Percentiles rank a stretch among this genome's conserved stretches.
phyloP scores from a whole-genome alignment of 2,113 vertebrate genomes.

The Actenoides lindsayi region DNA sequence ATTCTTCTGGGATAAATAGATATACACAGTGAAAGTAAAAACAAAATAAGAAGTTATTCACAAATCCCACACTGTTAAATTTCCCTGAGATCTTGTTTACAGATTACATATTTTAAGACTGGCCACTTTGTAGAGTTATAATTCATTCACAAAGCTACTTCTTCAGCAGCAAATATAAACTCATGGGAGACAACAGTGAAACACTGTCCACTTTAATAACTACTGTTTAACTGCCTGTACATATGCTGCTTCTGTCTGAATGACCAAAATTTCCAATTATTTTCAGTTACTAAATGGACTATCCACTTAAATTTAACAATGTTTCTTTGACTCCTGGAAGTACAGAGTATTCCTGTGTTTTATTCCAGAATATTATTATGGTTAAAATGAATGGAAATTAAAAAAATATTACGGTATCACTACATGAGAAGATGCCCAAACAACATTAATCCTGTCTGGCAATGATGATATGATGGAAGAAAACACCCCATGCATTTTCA shows the following conservation, averaged over 20 bases:
- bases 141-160: not conserved
- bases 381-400: not conserved
- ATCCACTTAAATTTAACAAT: not conserved
- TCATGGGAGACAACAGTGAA: not conserved
- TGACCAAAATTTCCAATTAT: not conserved
- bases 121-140: not conserved
- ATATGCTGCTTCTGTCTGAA: not conserved
- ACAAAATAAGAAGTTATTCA: not conserved
- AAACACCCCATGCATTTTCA: not conserved
- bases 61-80: not conserved
- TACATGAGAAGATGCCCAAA: not conserved
- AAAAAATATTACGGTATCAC: not conserved
- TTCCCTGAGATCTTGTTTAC: not conserved
- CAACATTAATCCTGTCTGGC: not conserved
- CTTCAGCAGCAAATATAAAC: not conserved
- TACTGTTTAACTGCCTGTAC: not conserved
- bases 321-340: not conserved
- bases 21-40: not conserved
- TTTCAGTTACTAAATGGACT: not conserved
- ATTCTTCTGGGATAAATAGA: not conserved
- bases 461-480: not conserved
- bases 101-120: not conserved
- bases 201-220: not conserved
- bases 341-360: not conserved
- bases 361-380: not conserved